phyloP scores from a whole-genome alignment of 2,888 invertebrate species.

The Mylabris sibirica region DNA sequence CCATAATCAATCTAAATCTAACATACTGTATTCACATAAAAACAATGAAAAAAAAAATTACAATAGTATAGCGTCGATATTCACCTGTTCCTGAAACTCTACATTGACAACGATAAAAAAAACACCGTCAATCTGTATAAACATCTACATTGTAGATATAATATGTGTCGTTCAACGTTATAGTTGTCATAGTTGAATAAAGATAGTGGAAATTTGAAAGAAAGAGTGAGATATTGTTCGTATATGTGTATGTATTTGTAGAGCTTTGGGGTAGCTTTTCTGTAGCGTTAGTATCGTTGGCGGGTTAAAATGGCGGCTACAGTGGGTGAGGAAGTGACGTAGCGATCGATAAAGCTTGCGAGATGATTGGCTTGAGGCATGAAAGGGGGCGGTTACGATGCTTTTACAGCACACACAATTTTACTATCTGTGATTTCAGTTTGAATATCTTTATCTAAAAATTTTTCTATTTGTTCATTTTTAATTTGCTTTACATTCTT shows the following conservation, averaged over 20 bases:
- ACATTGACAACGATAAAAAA: conserved; percentile 32
- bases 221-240: not conserved
- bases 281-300: conserved; percentile 35
- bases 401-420: conserved; percentile 54
- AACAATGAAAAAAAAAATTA: conserved; percentile 31
- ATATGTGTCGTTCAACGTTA: conserved; percentile 4
- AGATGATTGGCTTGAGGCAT: conserved; percentile 57
- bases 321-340: conserved; percentile 59
- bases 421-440: conserved; percentile 57
- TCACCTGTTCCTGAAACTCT: conserved; percentile 41
- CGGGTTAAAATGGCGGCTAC: conserved; percentile 59
- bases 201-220: conserved; percentile 22
- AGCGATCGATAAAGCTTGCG: conserved; percentile 60
- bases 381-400: conserved; percentile 51
- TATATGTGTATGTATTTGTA: conserved; percentile 18
- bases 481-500: not conserved
- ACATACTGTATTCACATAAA: conserved; percentile 8
- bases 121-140: conserved; percentile 41
- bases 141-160: conserved; percentile 33
- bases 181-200: conserved; percentile 15
- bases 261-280: conserved; percentile 5
- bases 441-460: conserved; percentile 33
- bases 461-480: conserved; percentile 18
- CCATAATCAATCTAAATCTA: not conserved
- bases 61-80: conserved; percentile 37